Evolutionary conservation across 2,888 invertebrate species (phyloP).

Genomic region (Dioctria rufipes): DNA sequence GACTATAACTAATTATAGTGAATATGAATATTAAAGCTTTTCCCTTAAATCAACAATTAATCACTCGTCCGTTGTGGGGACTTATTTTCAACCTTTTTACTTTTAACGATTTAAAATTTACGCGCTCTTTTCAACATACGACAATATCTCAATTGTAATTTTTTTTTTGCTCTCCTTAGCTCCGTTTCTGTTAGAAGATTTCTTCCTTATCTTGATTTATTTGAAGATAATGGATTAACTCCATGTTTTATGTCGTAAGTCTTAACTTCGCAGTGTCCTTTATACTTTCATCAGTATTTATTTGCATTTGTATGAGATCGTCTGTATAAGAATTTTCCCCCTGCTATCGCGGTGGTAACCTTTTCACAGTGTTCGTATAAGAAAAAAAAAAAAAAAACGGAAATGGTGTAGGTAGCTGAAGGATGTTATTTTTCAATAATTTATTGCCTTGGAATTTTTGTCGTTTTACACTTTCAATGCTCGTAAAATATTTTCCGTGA

Average conservation of each 20-base stretch:
- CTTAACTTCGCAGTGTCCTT: conserved; percentile 1
- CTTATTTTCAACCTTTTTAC: background rate
- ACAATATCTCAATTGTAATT: conserved; percentile 3
- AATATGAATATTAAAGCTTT: conserved; percentile 49
- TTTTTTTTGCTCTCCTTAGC: background rate
- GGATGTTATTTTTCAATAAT: conserved; percentile 42
- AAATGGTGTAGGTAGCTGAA: background rate
- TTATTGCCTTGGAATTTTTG: conserved; percentile 42
- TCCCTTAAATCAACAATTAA: background rate
- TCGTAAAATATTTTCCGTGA: conserved; percentile 45
- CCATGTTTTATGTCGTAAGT: conserved; percentile 53
- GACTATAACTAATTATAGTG: conserved; percentile 9
- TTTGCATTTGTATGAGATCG: conserved; percentile 33
- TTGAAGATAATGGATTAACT: conserved; percentile 56
- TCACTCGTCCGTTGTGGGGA: background rate
- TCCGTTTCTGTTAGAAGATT: background rate
- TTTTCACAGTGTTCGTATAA: conserved; percentile 7
- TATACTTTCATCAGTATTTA: conserved; percentile 11
- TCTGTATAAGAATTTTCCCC: background rate
- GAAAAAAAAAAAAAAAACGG: background rate
- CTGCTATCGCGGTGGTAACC: background rate
- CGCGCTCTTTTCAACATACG: background rate
- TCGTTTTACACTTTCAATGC: conserved; percentile 47
- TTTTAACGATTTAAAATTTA: conserved; percentile 2
- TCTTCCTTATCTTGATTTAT: conserved; percentile 28